Evolutionary conservation across 2,888 invertebrate species (phyloP).

Genomic region (Idaea straminata): DNA sequence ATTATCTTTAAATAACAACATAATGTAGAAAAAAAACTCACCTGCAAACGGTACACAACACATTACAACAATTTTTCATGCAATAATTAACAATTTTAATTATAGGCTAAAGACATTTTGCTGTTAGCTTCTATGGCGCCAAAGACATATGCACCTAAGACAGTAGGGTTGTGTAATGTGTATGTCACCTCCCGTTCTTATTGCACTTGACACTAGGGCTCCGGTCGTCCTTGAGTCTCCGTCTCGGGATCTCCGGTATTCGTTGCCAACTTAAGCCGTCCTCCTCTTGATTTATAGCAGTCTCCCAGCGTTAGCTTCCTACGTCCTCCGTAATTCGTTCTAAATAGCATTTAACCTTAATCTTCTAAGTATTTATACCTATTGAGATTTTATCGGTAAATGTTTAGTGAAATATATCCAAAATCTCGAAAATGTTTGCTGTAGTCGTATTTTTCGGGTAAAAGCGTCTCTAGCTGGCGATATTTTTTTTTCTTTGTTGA

Average conservation of each 20-base stretch:
- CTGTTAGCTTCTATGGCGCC: too few relatives aligned
- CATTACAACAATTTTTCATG: too few relatives aligned
- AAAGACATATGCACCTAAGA: neutral
- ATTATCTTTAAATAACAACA: too few relatives aligned
- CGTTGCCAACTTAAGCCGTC: neutral
- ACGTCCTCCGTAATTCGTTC: neutral
- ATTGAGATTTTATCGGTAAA: neutral
- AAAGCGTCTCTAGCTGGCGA: too few relatives aligned
- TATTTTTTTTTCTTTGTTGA: too few relatives aligned
- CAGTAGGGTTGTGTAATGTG: neutral
- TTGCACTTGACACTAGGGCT: neutral
- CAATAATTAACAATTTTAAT: too few relatives aligned
- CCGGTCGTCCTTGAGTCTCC: neutral
- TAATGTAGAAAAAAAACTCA: too few relatives aligned
- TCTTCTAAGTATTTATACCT: neutral
- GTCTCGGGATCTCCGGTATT: neutral
- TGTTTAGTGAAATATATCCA: neutral
- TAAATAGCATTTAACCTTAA: neutral
- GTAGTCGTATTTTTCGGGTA: too few relatives aligned
- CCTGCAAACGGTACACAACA: too few relatives aligned
- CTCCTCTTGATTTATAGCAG: neutral
- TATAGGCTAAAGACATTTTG: too few relatives aligned
- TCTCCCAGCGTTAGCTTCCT: neutral
- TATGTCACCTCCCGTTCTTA: neutral
- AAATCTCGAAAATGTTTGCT: too few relatives aligned